Percentiles rank a stretch among this genome's conserved stretches.
Evolutionary conservation across 2,797 vertebrate genomes (phyloP).

Genomic region (Amniataba percoides): DNA sequence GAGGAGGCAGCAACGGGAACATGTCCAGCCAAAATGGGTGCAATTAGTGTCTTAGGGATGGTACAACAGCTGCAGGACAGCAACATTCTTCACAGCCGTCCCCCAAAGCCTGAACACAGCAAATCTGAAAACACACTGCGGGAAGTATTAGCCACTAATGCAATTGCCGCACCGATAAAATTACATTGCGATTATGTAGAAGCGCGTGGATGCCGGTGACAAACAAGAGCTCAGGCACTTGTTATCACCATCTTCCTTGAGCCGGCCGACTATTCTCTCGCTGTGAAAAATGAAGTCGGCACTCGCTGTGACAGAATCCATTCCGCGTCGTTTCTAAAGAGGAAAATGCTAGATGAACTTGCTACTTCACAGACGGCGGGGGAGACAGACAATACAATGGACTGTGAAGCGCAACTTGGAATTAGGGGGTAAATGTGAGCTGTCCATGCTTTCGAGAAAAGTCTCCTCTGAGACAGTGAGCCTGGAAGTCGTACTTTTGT

Average conservation of each 20-base stretch:
- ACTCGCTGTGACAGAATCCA: constrained; percentile 58
- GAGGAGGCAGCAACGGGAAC: constrained; percentile 61
- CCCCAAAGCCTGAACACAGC: constrained; percentile 45
- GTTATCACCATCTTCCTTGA: constrained; percentile 43
- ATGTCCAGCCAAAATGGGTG: constrained; percentile 65
- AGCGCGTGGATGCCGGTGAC: constrained; percentile 21
- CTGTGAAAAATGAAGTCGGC: constrained; percentile 56
- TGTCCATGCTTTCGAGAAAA: not conserved
- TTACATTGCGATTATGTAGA: constrained; percentile 48
- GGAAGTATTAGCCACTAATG: constrained; percentile 41
- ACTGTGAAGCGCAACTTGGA: constrained; percentile 51
- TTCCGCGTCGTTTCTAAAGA: constrained; percentile 50
- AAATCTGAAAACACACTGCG: constrained; percentile 45
- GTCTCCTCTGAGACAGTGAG: not conserved
- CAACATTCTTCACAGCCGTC: constrained; percentile 62
- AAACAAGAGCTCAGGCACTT: constrained; percentile 47
- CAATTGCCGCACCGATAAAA: constrained; percentile 31
- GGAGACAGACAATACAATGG: constrained; percentile 47
- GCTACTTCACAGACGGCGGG: constrained; percentile 34
- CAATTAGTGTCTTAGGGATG: constrained; percentile 66
- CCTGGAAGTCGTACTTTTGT: not conserved
- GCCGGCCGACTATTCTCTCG: constrained; percentile 22
- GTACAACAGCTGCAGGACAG: constrained; percentile 58
- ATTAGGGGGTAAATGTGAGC: constrained; percentile 36
- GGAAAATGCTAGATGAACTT: constrained; percentile 46